Evolutionary conservation across 1,140 invertebrate species (phyloP).

Genomic region (Bathynomus jamesi): DNA sequence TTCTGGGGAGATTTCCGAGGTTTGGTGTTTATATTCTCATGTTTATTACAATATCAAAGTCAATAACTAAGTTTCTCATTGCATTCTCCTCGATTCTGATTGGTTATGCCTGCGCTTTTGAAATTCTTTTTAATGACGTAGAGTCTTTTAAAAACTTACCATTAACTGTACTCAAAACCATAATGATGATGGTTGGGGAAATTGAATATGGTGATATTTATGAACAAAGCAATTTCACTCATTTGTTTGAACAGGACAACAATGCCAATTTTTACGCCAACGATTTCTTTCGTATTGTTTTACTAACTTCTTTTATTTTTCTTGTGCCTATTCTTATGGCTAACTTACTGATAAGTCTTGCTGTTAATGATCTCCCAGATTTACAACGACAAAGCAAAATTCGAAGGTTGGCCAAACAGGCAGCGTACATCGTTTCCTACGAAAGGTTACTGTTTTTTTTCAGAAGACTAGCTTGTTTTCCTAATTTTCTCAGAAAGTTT

Average conservation of each 20-base stretch:
- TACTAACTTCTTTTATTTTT: slow-evolving; percentile 36
- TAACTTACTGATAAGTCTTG: slow-evolving; percentile 39
- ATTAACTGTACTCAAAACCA: slow-evolving; percentile 24
- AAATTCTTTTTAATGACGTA: slow-evolving; percentile 34
- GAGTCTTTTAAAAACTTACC: slow-evolving; percentile 20
- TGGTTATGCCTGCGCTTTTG: slow-evolving; percentile 39
- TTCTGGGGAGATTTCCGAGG: slow-evolving; percentile 63
- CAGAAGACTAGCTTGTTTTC: background rate
- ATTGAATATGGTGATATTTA: slow-evolving; percentile 30
- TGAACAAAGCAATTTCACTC: slow-evolving; percentile 8
- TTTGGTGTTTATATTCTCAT: slow-evolving; percentile 51
- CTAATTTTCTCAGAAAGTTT: background rate
- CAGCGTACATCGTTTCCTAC: slow-evolving; percentile 26
- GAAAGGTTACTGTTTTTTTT: slow-evolving; percentile 24
- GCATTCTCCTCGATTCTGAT: slow-evolving; percentile 38
- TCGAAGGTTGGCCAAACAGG: slow-evolving; percentile 26
- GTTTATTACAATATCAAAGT: slow-evolving; percentile 37
- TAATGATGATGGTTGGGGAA: slow-evolving; percentile 38
- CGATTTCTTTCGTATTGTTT: slow-evolving; percentile 20
- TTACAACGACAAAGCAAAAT: slow-evolving; percentile 28
- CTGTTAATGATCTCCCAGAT: slow-evolving; percentile 38
- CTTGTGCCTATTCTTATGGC: slow-evolving; percentile 38
- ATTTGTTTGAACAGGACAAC: background rate
- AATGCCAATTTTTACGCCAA: slow-evolving; percentile 7
- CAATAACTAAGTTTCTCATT: slow-evolving; percentile 38